These are phyloP conservation scores for Xenus cinereus DNA, from an alignment of 2,113 vertebrate genomes.

Conservation along the genomic window DNA sequence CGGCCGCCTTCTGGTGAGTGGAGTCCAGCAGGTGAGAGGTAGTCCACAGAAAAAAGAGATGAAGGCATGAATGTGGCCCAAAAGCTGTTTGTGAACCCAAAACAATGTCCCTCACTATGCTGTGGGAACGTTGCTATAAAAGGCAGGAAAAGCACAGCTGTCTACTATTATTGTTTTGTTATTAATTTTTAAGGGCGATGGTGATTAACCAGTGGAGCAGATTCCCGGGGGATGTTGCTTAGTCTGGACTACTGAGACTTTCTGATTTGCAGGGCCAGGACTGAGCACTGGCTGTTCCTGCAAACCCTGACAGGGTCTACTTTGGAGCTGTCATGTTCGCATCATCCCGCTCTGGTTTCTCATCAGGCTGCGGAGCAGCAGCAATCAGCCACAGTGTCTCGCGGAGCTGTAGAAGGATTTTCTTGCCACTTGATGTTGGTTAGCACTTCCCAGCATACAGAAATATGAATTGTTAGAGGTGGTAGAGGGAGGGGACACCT, in stretches of 20 bases:
- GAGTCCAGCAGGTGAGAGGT: neutral
- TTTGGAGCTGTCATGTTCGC: neutral
- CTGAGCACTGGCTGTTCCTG: neutral
- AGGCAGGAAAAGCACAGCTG: conserved; percentile 17
- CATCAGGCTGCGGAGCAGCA: neutral
- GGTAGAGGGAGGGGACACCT: neutral
- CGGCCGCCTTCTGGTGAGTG: neutral
- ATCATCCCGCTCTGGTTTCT: neutral
- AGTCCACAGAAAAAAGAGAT: neutral
- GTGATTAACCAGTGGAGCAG: neutral
- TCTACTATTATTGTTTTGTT: conserved; percentile 22
- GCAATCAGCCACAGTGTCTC: neutral
- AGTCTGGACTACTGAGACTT: neutral
- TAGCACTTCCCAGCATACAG: neutral
- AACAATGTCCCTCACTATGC: neutral
- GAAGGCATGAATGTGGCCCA: neutral
- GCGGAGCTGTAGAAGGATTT: neutral
- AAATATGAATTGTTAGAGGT: neutral
- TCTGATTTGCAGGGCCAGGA: neutral
- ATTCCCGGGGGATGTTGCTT: neutral
- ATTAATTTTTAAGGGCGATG: neutral
- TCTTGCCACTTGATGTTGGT: neutral
- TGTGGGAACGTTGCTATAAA: neutral
- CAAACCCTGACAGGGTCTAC: neutral
- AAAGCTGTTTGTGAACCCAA: neutral